Percentiles rank a stretch among this genome's conserved stretches.
Conservation (phyloP, 2,888 invertebrate genomes). For the Slavum lentiscoides region DNA sequence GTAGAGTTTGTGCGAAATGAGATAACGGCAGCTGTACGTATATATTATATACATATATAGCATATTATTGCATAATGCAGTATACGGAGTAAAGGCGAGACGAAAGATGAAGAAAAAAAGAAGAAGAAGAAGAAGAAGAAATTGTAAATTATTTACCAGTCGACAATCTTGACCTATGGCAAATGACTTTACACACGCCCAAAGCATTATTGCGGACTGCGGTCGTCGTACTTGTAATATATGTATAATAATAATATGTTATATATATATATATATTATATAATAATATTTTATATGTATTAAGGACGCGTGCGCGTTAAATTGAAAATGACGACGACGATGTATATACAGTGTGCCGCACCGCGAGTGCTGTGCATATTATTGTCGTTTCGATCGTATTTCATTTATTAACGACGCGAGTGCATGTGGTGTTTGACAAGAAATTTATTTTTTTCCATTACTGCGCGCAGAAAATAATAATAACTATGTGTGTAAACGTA, state of each 20-base stretch:
- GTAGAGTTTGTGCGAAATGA: neutral
- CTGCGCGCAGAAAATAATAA: too few species aligned
- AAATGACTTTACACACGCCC: conserved; percentile 27
- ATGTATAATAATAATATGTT: too few species aligned
- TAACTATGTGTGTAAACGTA: too few species aligned
- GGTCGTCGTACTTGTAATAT: too few species aligned
- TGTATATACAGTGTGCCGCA: too few species aligned
- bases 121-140: too few species aligned
- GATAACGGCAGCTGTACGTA: neutral
- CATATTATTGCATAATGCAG: too few species aligned
- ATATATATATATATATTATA: too few species aligned
- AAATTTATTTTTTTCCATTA: neutral
- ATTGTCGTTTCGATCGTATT: conserved; percentile 26
- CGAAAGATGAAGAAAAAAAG: neutral
- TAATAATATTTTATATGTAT: neutral
- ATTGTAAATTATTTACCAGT: conserved; percentile 21
- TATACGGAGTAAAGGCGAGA: neutral
- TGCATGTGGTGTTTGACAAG: neutral
- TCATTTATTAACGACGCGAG: conserved; percentile 31
- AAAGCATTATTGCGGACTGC: neutral
- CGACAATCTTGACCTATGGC: conserved; percentile 33
- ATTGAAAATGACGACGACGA: conserved; percentile 23
- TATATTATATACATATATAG: too few species aligned
- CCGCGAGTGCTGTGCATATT: neutral
- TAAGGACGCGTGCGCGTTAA: neutral